Conservation (phyloP, 2,888 invertebrate species). For the Marasmarcha lunaedactyla region DNA sequence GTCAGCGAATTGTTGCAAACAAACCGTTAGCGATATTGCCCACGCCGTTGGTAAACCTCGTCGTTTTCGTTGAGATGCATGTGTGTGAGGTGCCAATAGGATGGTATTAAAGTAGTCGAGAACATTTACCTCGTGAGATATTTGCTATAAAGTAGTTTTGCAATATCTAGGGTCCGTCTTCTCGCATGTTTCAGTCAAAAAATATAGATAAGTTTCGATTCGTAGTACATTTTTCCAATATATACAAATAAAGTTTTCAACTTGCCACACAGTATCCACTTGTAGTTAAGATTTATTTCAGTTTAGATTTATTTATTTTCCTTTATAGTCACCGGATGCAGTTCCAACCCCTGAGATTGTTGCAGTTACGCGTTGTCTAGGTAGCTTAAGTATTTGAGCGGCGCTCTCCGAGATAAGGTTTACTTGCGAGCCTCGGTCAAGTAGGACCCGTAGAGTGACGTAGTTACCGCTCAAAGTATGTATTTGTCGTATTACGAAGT, state of each 20-base stretch:
- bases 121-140: no score
- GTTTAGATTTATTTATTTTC: no score
- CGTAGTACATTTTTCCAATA: constrained; percentile 12
- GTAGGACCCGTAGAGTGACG: neutral
- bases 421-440: constrained; percentile 1
- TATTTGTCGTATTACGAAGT: constrained; percentile 1
- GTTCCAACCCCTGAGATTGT: constrained; percentile 3
- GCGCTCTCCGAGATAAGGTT: constrained; percentile 5
- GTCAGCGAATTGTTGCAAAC: constrained; percentile 10
- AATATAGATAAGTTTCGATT: no score
- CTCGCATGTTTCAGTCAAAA: no score
- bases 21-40: constrained; percentile 1
- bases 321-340: constrained; percentile 2
- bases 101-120: no score
- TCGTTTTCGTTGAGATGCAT: no score
- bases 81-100: no score
- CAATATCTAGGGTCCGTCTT: no score
- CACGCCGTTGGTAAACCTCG: no score
- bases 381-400: constrained; percentile 1
- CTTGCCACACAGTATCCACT: neutral
- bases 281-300: constrained; percentile 2
- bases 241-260: constrained; percentile 6
- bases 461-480: neutral
- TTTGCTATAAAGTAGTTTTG: no score
- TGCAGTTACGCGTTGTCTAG: neutral